Evolutionary conservation across 2,797 vertebrate genomes (phyloP), one percentile per base, ranked within the genome.

Genomic region (Balearica regulorum): DNA sequence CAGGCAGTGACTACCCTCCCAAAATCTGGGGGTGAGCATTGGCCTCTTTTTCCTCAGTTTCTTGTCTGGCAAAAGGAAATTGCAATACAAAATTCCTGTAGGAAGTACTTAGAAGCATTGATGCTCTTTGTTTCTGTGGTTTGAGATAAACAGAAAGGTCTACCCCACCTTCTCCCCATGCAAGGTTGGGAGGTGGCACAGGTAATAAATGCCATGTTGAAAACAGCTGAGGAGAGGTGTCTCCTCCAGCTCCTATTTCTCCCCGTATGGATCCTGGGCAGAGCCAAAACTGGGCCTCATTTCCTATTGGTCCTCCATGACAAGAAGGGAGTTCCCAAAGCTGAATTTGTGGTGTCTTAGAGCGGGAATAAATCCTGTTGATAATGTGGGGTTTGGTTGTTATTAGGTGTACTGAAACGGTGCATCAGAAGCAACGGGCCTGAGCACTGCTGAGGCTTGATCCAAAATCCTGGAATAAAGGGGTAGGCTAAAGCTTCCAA

Each of bases 291-390:
- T 14, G 10, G 37, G 6, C 29, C 5, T 72, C 7, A 3, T 31
- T 31, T 80, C 15, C n/a, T 2, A 2, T 4, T 0, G 3, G 16
- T 29, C 4, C 7, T 26, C 14, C 10, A 7, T 0, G 0, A 10
- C 1, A 28, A 70, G 22, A 41, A 77, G 31, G 14, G 58, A 12
- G 39, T 55, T 91, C 25, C 10, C 25, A 49, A 43, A 35, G 11
- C 16, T 68, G 61, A 53, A 51, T n/a, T 41, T 66, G 31, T 44
- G 18, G 6, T 58, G 43, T 69, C 10, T 46, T 57, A 35, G 24
- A 37, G 33, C 62, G 2, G 29, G 43, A 90, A 83, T 55, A 83
- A 96, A 86, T 64, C 31, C 24, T 0, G 0, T 12, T 35, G 41
- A 37, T 85, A 62, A 61, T 18, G 17, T 68, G 57, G 24, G 17